phyloP scores from a whole-genome alignment of 1,140 invertebrate species.

The Paraescarpia echinospica region DNA sequence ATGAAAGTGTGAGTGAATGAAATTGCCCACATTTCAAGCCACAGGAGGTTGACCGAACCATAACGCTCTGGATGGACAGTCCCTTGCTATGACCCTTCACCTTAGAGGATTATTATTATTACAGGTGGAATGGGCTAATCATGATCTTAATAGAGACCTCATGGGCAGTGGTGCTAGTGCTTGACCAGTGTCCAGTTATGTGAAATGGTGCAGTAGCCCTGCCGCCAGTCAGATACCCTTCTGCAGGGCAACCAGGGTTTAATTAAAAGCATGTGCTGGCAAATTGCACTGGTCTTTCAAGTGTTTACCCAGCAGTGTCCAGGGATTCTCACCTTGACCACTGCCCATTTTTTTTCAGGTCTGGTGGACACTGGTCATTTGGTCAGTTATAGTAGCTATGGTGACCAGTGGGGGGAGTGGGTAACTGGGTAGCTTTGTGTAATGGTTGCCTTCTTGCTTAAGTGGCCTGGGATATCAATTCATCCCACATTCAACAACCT shows the following conservation, averaged over 20 bases:
- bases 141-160: not conserved
- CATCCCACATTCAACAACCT: not conserved
- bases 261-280: not conserved
- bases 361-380: not conserved
- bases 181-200: not conserved
- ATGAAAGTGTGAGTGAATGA: too few species aligned
- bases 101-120: not conserved
- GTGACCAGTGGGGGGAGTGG: not conserved
- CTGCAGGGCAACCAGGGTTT: not conserved
- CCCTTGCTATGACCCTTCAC: too few species aligned
- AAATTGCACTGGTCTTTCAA: not conserved
- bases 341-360: not conserved
- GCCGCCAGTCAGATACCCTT: not conserved
- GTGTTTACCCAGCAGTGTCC: not conserved
- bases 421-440: not conserved
- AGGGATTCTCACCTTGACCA: not conserved
- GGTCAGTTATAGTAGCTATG: not conserved
- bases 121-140: not conserved
- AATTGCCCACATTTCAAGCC: too few species aligned
- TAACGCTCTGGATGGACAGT: too few species aligned
- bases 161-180: not conserved
- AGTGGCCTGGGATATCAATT: not conserved
- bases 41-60: too few species aligned
- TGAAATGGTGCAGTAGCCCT: not conserved
- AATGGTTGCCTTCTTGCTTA: not conserved